phyloP scores from a whole-genome alignment of 2,888 invertebrate genomes.

The Pherbina coryleti region DNA sequence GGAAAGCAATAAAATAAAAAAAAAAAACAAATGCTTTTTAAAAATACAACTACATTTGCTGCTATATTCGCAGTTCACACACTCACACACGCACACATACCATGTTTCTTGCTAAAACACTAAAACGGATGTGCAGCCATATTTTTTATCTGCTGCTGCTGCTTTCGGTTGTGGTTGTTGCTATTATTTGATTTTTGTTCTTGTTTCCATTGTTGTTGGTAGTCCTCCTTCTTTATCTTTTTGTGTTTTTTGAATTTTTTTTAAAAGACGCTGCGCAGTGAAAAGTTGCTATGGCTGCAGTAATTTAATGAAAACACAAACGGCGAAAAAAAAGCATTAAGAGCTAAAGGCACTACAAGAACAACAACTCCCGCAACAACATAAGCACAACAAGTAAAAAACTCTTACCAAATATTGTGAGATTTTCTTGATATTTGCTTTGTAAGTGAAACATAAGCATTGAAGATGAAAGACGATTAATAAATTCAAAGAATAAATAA shows the following conservation, averaged over 20 bases:
- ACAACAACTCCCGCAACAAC: neutral
- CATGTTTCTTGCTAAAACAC: neutral
- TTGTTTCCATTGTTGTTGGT: neutral
- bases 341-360: neutral
- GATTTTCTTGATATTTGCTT: neutral
- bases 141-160: neutral
- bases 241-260: neutral
- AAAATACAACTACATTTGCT: neutral
- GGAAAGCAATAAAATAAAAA: conserved; percentile 2
- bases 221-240: neutral
- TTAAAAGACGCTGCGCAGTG: conserved; percentile 36
- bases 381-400: conserved; percentile 10
- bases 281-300: conserved; percentile 61
- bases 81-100: neutral
- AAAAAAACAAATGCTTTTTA: neutral
- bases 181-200: neutral
- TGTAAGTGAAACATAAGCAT: neutral
- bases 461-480: neutral
- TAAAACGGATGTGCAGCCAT: conserved; percentile 13
- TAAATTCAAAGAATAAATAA: neutral
- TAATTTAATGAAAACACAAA: conserved; percentile 65
- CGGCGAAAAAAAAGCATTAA: conserved; percentile 39
- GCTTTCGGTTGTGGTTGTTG: neutral
- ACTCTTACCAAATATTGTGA: neutral
- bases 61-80: neutral